These are phyloP conservation scores for Parascotia fuliginaria DNA, from an alignment of 2,888 invertebrate species.

Conservation along the genomic window DNA sequence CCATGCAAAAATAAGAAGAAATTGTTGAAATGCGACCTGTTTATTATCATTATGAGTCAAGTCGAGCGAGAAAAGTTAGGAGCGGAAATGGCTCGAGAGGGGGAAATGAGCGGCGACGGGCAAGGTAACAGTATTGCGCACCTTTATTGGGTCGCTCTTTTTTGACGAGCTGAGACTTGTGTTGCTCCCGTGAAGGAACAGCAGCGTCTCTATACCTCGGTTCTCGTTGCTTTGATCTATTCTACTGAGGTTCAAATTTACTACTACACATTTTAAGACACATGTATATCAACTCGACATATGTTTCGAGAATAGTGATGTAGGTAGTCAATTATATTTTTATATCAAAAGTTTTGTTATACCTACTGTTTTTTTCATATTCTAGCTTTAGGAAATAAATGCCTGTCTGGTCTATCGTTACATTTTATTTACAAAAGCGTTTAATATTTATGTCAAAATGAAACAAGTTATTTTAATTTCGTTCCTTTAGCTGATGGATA, in stretches of 20 bases:
- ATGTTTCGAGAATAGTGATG: too few relatives aligned
- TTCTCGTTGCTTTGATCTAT: conserved; percentile 23
- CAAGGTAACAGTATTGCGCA: conserved; percentile 54
- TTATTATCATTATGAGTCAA: conserved; percentile 79
- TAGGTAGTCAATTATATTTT: too few relatives aligned
- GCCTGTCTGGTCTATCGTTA: too few relatives aligned
- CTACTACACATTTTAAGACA: too few relatives aligned
- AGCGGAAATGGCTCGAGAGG: conserved; percentile 68
- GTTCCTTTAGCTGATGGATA: too few relatives aligned
- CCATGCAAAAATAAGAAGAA: conserved; percentile 62
- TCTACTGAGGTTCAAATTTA: neutral
- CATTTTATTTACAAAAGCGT: too few relatives aligned
- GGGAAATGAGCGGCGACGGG: conserved; percentile 41
- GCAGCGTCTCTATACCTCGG: conserved; percentile 63
- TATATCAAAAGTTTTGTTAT: too few relatives aligned
- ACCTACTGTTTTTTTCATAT: too few relatives aligned
- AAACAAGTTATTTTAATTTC: too few relatives aligned
- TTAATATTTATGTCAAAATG: too few relatives aligned
- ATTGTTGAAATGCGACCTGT: conserved; percentile 72
- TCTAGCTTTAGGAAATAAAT: too few relatives aligned
- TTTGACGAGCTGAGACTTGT: conserved; percentile 66
- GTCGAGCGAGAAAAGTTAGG: conserved; percentile 72
- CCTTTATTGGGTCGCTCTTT: conserved; percentile 64
- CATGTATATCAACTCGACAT: too few relatives aligned
- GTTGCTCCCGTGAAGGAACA: conserved; percentile 60